Base-by-base conservation (phyloP, 2,113 vertebrate genomes). In the Monarcha castaneiventris region DNA sequence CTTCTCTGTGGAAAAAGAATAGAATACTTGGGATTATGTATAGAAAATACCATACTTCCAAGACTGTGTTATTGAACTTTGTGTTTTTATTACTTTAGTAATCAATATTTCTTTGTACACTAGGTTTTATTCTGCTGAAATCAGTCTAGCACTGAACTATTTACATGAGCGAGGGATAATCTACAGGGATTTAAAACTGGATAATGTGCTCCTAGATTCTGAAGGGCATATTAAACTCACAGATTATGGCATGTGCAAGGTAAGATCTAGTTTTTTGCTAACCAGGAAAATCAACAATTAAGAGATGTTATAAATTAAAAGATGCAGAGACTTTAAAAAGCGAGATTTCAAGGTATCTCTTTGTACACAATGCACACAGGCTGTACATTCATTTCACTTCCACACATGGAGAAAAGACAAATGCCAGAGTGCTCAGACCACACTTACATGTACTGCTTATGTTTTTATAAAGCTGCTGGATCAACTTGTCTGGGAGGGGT, bases 161-260 rank as follows among this genome's bases (percentile, higher is more conserved):
- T 99, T 99, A 97, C 99, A 99, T 85, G 99, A 99, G 95, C 98
- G 98, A 91, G 99, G 99, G 74, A 99, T 99, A 97, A 99, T 99
- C 98, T 99, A 99, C 97, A 98, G 99, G 98, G 99, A 99, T 96
- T 98, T 99, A 97, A 99, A 99, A 96, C 97, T 99, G 97, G 99
- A 99, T 98, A 99, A 99, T 68, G 99, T 99, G 52, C 98, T 99
- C 27, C 97, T 99, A 86, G 99, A 99, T 95, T 99, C 99, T 25
- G 99, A 99, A 97, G 99, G 99, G 82, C 99, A 99, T 98, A 99
- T 99, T 97, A 99, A 99, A 97, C 99, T 99, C 76, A 99, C 99
- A 86, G 99, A 99, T 97, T 99, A 99, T 33, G 99, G 99, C 98
- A 99, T 99, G 99, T 99, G 99, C 98, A 99, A 99, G 99, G 99